A percentile compares a stretch with the other conserved stretches of the same genome.
Evolutionary conservation across 2,113 vertebrate species (phyloP).

Genomic region (Malaclemys terrapin): DNA sequence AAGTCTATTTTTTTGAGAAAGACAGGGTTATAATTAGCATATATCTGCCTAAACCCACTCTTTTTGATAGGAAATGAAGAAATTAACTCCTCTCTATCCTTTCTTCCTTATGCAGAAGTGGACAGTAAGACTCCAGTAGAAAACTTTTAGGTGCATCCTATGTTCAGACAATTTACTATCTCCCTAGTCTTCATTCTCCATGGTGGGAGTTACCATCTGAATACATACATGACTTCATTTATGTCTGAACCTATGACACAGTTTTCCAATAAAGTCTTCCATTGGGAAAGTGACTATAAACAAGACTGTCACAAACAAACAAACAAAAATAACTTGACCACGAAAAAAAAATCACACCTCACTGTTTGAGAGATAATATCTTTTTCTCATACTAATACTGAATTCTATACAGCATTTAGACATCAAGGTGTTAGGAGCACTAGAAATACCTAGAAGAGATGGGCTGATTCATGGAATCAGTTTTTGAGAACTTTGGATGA

Average conservation of each 20-base stretch:
- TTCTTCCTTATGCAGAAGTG: not conserved
- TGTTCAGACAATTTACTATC: not conserved
- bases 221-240: not conserved
- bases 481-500: not conserved
- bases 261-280: not conserved
- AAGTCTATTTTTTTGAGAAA: not conserved
- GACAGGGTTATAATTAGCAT: not conserved
- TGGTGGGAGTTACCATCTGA: not conserved
- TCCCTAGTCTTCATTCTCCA: not conserved
- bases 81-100: not conserved
- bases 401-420: not conserved
- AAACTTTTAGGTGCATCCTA: not conserved
- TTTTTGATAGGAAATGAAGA: not conserved
- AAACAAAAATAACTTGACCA: not conserved
- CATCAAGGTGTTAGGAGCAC: not conserved
- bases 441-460: not conserved
- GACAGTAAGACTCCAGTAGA: not conserved
- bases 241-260: not conserved
- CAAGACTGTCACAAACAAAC: not conserved
- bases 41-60: not conserved
- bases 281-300: not conserved
- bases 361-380: not conserved
- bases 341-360: fast-evolving
- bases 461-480: not conserved
- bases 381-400: not conserved